These are phyloP conservation scores for Sebastes flavidus DNA, from an alignment of 2,797 vertebrate genomes.

Conservation along the genomic window DNA sequence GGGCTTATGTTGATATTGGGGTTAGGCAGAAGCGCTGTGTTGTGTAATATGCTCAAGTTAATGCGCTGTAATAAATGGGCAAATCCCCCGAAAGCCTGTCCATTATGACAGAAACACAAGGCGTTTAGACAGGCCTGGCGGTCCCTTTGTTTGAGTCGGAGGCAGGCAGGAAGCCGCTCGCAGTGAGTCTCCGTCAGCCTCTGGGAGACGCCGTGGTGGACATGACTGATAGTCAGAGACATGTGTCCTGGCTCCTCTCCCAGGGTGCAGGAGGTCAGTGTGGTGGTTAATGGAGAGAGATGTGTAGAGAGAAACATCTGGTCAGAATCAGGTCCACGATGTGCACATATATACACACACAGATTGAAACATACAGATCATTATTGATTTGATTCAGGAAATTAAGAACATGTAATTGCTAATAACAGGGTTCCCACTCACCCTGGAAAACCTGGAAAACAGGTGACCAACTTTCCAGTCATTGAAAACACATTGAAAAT, in stretches of 20 bases:
- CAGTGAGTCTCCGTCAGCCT: constrained; percentile 46
- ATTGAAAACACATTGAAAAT: no score
- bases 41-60: constrained; percentile 73
- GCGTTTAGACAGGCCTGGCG: constrained; percentile 53
- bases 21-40: constrained; percentile 57
- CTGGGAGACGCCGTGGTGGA: constrained; percentile 38
- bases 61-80: constrained; percentile 72
- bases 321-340: constrained; percentile 10
- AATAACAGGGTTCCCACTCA: no score
- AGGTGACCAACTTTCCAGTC: no score
- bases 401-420: no score
- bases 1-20: constrained; percentile 63
- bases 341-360: background rate
- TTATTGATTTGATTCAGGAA: background rate
- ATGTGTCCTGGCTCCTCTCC: constrained; percentile 24
- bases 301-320: constrained; percentile 25
- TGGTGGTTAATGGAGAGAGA: background rate
- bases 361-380: background rate
- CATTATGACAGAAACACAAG: constrained; percentile 71
- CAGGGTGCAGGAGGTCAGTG: constrained; percentile 18
- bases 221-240: constrained; percentile 56
- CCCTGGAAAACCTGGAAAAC: no score
- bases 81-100: constrained; percentile 71
- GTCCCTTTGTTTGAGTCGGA: constrained; percentile 53
- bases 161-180: constrained; percentile 31